Conservation (phyloP, 1,140 invertebrate genomes). For the Drosophila repleta region DNA sequence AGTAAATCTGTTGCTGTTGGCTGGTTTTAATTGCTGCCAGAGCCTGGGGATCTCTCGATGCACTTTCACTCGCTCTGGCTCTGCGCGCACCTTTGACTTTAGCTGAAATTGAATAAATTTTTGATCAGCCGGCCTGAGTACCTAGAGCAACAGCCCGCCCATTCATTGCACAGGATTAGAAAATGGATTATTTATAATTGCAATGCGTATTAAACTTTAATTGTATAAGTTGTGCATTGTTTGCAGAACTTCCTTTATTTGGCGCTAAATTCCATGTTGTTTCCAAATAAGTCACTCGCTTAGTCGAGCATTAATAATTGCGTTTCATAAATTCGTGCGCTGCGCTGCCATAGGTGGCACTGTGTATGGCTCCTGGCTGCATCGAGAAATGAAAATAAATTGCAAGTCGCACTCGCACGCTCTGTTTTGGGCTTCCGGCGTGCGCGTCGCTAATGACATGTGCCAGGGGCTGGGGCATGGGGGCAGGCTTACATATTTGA, state of each 20-base stretch:
- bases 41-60: conserved; percentile 40
- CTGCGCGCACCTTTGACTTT: conserved; percentile 48
- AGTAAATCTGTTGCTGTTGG: conserved; percentile 37
- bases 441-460: conserved; percentile 17
- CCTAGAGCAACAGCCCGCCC: not conserved
- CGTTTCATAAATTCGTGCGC: conserved; percentile 54
- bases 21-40: conserved; percentile 34
- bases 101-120: conserved; percentile 75
- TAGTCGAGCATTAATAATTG: conserved; percentile 63
- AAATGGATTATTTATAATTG: no score
- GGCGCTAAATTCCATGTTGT: conserved; percentile 10
- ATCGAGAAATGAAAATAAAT: conserved; percentile 64
- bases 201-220: no score
- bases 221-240: no score
- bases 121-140: conserved; percentile 54
- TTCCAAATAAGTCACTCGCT: conserved; percentile 41
- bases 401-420: conserved; percentile 33
- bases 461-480: conserved; percentile 21
- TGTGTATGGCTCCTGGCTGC: conserved; percentile 3
- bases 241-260: no score
- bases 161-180: no score
- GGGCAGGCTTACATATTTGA: conserved; percentile 58
- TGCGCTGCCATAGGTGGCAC: not conserved
- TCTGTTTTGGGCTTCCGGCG: conserved; percentile 13
- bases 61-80: conserved; percentile 64